Percentiles rank a stretch among this genome's conserved stretches.
These are phyloP conservation scores for Lerema accius DNA, from an alignment of 1,140 invertebrate species.

Conservation along the genomic window DNA sequence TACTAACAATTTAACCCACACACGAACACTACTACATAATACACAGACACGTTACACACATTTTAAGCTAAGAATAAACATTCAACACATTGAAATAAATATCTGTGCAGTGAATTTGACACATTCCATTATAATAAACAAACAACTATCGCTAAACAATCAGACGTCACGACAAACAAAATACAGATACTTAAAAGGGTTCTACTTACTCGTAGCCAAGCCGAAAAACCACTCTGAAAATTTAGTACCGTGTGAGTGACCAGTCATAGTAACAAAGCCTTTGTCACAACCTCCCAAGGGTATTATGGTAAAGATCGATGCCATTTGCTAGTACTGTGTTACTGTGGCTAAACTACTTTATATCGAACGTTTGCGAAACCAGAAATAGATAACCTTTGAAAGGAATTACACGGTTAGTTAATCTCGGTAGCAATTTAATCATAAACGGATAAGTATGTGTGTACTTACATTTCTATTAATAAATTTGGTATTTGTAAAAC, in stretches of 20 bases:
- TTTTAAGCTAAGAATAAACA: too few relatives aligned
- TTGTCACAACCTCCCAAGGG: constrained; percentile 21
- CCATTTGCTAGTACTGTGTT: constrained; percentile 19
- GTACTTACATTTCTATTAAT: too few relatives aligned
- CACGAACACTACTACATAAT: too few relatives aligned
- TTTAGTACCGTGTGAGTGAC: constrained; percentile 8
- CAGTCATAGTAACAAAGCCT: constrained; percentile 22
- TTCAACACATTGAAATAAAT: too few relatives aligned
- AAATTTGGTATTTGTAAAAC: too few relatives aligned
- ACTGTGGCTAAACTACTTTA: constrained; percentile 9
- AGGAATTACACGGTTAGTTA: neutral
- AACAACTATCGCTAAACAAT: too few relatives aligned
- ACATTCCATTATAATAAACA: too few relatives aligned
- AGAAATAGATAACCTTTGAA: neutral
- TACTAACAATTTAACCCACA: too few relatives aligned
- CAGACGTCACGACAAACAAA: neutral
- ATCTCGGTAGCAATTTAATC: neutral
- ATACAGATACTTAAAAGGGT: neutral
- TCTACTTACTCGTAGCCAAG: neutral
- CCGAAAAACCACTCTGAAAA: constrained; percentile 4
- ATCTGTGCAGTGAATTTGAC: too few relatives aligned
- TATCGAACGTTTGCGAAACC: neutral
- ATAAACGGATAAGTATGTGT: too few relatives aligned
- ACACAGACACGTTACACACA: too few relatives aligned
- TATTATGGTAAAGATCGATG: constrained; percentile 23